A percentile compares a stretch with the other conserved stretches of the same genome.
phyloP scores from a whole-genome alignment of 2,113 vertebrate genomes.

The Macrotis lagotis region DNA sequence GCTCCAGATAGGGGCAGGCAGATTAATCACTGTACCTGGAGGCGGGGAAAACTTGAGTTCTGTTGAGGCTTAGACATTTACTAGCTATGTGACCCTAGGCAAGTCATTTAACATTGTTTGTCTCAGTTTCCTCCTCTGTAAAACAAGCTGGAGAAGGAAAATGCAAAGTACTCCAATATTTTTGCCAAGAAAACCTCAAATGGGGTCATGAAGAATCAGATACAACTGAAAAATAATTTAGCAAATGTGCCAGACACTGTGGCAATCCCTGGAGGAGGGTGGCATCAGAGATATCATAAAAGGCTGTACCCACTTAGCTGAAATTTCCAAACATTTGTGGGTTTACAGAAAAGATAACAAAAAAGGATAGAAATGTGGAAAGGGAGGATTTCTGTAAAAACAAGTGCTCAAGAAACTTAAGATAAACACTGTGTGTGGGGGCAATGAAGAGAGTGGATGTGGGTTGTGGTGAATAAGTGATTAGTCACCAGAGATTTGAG shows the following conservation, averaged over 20 bases:
- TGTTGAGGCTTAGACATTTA: background rate
- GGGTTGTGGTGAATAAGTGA: constrained; percentile 6
- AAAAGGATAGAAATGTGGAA: background rate
- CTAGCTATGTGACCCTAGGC: background rate
- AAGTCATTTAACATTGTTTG: constrained; percentile 16
- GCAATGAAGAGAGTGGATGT: background rate
- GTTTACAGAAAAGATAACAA: background rate
- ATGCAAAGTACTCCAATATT: background rate
- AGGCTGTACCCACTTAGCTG: background rate
- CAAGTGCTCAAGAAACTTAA: background rate
- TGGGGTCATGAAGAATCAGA: background rate
- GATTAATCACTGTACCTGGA: background rate
- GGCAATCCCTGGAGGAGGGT: background rate
- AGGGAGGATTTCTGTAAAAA: background rate
- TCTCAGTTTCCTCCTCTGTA: background rate
- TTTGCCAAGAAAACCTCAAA: background rate
- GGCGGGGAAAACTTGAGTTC: background rate
- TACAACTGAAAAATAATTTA: background rate
- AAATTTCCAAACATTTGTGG: background rate
- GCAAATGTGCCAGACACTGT: background rate
- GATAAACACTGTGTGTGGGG: background rate
- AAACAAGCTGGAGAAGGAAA: background rate
- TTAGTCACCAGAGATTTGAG: constrained; percentile 30
- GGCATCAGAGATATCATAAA: background rate
- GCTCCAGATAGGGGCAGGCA: background rate